Evolutionary conservation across 2,113 vertebrate genomes (phyloP).

Genomic region (Crotalus tigris): DNA sequence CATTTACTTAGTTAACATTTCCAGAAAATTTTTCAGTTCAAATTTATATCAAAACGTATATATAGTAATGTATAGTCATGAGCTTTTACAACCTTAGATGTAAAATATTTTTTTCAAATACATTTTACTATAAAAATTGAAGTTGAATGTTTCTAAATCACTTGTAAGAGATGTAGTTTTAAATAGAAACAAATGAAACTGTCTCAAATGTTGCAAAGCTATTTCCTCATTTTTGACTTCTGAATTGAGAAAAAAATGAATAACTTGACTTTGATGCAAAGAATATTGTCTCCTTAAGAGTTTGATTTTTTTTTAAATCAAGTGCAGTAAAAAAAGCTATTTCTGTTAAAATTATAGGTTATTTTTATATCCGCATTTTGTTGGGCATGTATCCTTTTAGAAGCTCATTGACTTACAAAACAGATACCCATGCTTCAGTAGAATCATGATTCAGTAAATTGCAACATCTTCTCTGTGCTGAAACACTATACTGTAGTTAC

Average conservation of each 20-base stretch:
- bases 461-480: not conserved
- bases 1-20: not conserved
- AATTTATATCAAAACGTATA: not conserved
- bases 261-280: conserved; percentile 3
- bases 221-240: not conserved
- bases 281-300: not conserved
- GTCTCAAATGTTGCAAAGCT: not conserved
- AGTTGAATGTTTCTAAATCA: not conserved
- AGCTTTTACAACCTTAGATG: not conserved
- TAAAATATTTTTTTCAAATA: not conserved
- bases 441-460: not conserved
- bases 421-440: not conserved
- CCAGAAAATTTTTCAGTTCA: not conserved
- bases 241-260: not conserved
- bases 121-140: not conserved
- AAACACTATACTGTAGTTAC: not conserved
- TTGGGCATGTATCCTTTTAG: not conserved
- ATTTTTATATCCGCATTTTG: not conserved
- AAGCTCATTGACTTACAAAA: not conserved
- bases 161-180: not conserved
- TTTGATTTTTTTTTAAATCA: conserved; percentile 1
- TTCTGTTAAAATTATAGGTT: not conserved
- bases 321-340: not conserved
- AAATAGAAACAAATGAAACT: not conserved
- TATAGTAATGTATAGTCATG: not conserved